Percentiles rank a stretch among this genome's conserved stretches.
These are phyloP conservation scores for Charina bottae DNA, from an alignment of 2,113 vertebrate species.

Conservation along the genomic window DNA sequence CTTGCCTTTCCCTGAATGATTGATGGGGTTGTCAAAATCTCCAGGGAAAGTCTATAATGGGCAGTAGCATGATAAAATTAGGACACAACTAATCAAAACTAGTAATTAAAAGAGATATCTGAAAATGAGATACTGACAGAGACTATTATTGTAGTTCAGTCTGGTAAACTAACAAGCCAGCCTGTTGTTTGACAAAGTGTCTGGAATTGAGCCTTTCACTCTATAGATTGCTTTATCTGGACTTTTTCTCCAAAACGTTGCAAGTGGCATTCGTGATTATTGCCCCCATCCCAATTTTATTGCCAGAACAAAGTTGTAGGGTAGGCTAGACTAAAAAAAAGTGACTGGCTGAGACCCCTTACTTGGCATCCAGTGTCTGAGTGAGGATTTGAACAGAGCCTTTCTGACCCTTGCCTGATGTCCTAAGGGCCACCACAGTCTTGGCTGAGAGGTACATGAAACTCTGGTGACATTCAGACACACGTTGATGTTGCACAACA, in stretches of 20 bases:
- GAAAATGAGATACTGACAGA: neutral
- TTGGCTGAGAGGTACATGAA: neutral
- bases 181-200: neutral
- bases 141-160: neutral
- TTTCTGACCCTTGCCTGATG: neutral
- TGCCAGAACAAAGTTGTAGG: neutral
- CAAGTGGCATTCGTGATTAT: neutral
- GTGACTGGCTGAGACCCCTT: neutral
- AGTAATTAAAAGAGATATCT: neutral
- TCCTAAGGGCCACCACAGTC: neutral
- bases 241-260: neutral
- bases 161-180: neutral
- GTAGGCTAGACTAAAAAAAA: neutral
- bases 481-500: neutral
- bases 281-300: neutral
- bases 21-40: neutral
- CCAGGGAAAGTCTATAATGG: neutral
- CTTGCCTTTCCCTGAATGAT: neutral
- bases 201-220: neutral
- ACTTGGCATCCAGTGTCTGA: neutral
- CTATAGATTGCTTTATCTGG: neutral
- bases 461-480: neutral
- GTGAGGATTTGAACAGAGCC: neutral
- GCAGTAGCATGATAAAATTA: neutral
- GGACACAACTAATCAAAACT: neutral